These are phyloP conservation scores for Stenotaenia linearis DNA, from an alignment of 2,888 invertebrate species.

Conservation along the genomic window DNA sequence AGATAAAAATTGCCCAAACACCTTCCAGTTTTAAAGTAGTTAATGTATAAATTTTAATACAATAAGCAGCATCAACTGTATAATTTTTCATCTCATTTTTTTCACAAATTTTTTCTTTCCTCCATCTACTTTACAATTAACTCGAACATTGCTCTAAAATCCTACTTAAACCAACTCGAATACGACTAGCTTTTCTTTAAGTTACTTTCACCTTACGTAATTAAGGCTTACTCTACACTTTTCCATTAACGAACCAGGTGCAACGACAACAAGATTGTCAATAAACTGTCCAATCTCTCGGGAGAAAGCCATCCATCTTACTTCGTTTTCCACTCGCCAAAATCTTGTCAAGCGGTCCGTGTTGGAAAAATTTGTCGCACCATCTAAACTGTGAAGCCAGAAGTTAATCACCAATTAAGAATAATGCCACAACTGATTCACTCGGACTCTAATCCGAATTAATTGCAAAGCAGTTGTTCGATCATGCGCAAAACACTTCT, in stretches of 20 bases:
- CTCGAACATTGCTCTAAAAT: too few species aligned
- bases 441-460: slow-evolving; percentile 19
- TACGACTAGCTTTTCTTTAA: too few species aligned
- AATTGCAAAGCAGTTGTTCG: slow-evolving; percentile 24
- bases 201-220: too few species aligned
- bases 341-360: slow-evolving; percentile 7
- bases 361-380: slow-evolving; percentile 11
- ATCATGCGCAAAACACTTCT: slow-evolving; percentile 20
- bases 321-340: not conserved
- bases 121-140: too few species aligned
- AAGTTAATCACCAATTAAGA: slow-evolving; percentile 21
- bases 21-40: too few species aligned
- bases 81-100: too few species aligned
- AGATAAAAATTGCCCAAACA: too few species aligned
- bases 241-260: not conserved
- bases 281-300: not conserved
- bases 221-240: too few species aligned
- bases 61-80: too few species aligned
- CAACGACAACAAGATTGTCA: not conserved
- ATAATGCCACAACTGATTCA: slow-evolving; percentile 17
- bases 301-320: not conserved
- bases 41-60: too few species aligned
- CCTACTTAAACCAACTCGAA: too few species aligned
- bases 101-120: too few species aligned
- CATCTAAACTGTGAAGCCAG: slow-evolving; percentile 26